Base-by-base conservation (phyloP, 2,113 vertebrate genomes). In the Sminthopsis crassicaudata region DNA sequence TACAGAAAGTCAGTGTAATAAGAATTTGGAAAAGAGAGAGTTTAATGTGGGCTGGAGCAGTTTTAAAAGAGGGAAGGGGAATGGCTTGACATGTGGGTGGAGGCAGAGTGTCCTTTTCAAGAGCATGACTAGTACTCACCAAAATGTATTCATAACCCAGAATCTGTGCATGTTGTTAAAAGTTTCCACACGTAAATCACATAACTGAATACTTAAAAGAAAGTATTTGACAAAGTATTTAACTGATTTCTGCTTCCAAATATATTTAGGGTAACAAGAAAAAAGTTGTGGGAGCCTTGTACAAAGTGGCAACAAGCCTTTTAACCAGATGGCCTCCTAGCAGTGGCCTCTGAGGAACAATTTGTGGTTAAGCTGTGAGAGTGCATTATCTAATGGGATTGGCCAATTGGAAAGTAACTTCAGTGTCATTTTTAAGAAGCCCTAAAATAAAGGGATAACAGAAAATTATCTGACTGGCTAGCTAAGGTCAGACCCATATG, bases 1-100 rank as follows among this genome's bases (percentile, higher is more conserved):
- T 84, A 42, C 25, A 50, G 67, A 60, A 8, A 1, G 2, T 9
- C 27, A 90, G 53, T 8, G 5, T 8, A 22, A 67, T 1, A 5
- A 0, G 46, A 10, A 5, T 9, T 5, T 27, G 67, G 54, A 57
- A 46, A 0, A 5, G n/a, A 6, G 53, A 89, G 48, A 4, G 67
- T 84, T 0, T 27, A 53, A 90, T 12, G 11, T 10, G 30, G 0
- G 0, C 36, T 3, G 42, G 1, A 1, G 27, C 1, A 27, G 30
- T 25, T 91, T 90, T 53, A 46, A 46, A 89, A 51, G n/a, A 23
- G 11, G 12, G 46, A 76, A 84, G 52, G 46, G 57, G 60, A 46
- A 25, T 2, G 9, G 24, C 1, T 6, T 46, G 91, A 25, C 1
- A 1, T 30, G 5, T 22, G 36, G 89, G 19, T 9, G n/a, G 48